Conservation (phyloP, 92 coral and sea anemone genomes). For the Epizoanthus scotinus region DNA sequence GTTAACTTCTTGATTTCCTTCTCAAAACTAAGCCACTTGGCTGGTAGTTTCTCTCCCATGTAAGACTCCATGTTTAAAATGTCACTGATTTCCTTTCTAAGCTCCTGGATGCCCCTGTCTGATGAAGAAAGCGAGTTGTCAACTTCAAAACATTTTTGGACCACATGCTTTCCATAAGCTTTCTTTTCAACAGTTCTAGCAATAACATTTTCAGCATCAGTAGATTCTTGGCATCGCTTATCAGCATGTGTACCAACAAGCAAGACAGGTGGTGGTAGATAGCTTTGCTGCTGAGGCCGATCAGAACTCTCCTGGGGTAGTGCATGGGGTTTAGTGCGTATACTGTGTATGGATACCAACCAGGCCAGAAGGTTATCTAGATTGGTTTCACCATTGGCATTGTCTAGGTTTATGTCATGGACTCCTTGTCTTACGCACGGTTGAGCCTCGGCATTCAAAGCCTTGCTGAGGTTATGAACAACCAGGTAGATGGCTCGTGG, state of each 20-base stretch:
- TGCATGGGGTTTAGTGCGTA: constrained; percentile 9
- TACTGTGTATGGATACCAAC: constrained; percentile 57
- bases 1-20: constrained; percentile 41
- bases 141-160: constrained; percentile 38
- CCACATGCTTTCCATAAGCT: constrained; percentile 46
- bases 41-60: constrained; percentile 40
- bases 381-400: constrained; percentile 45
- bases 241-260: constrained; percentile 58
- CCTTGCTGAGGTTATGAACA: constrained; percentile 45
- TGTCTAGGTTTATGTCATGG: constrained; percentile 8
- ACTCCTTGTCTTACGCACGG: constrained; percentile 40
- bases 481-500: constrained; percentile 46
- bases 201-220: constrained; percentile 26
- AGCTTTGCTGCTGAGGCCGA: constrained; percentile 13
- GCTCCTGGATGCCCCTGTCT: constrained; percentile 29
- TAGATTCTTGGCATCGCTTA: constrained; percentile 1
- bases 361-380: constrained; percentile 49
- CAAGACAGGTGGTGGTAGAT: constrained; percentile 52
- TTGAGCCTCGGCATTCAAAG: constrained; percentile 38
- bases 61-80: constrained; percentile 35
- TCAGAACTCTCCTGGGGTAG: neutral
- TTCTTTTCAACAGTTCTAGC: constrained; percentile 28
- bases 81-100: constrained; percentile 26
- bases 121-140: constrained; percentile 50
- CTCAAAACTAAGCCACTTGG: constrained; percentile 60